Percentiles rank a stretch among this genome's conserved stretches.
phyloP scores from a whole-genome alignment of 2,888 invertebrate species.

The Agrochola lychnidis region DNA sequence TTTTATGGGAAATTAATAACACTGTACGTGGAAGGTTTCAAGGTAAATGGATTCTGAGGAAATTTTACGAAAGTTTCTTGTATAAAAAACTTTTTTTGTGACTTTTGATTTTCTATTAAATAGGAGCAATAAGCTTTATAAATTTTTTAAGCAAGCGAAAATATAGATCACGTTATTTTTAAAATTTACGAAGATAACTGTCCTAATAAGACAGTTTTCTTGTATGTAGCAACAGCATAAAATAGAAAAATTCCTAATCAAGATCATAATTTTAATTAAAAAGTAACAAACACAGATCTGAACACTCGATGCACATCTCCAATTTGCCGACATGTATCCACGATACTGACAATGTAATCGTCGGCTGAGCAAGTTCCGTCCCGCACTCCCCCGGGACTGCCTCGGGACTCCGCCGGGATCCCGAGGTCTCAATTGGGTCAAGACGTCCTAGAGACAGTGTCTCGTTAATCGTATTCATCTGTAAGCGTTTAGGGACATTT shows the following conservation, averaged over 20 bases:
- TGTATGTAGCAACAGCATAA: neutral
- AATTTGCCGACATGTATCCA: constrained; percentile 21
- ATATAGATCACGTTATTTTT: neutral
- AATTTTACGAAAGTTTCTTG: constrained; percentile 12
- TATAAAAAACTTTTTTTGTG: constrained; percentile 24
- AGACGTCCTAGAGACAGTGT: constrained; percentile 58
- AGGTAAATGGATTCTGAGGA: constrained; percentile 23
- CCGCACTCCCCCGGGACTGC: constrained; percentile 18
- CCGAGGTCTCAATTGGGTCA: constrained; percentile 56
- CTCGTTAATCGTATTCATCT: constrained; percentile 65
- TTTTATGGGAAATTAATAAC: constrained; percentile 56
- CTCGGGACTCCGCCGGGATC: constrained; percentile 9
- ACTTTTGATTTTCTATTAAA: neutral
- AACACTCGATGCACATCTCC: constrained; percentile 5
- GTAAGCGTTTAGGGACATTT: constrained; percentile 62
- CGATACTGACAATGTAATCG: constrained; percentile 50
- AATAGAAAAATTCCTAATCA: neutral
- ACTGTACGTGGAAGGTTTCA: constrained; percentile 18
- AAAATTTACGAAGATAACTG: neutral
- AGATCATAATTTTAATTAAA: neutral
- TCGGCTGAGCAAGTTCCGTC: constrained; percentile 14
- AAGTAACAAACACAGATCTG: neutral
- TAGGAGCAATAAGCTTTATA: neutral
- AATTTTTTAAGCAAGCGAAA: neutral
- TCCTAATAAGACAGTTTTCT: neutral